Evolutionary conservation across 2,113 vertebrate genomes (phyloP), one percentile per base, ranked within the genome.

Genomic region (Eretmochelys imbricata): DNA sequence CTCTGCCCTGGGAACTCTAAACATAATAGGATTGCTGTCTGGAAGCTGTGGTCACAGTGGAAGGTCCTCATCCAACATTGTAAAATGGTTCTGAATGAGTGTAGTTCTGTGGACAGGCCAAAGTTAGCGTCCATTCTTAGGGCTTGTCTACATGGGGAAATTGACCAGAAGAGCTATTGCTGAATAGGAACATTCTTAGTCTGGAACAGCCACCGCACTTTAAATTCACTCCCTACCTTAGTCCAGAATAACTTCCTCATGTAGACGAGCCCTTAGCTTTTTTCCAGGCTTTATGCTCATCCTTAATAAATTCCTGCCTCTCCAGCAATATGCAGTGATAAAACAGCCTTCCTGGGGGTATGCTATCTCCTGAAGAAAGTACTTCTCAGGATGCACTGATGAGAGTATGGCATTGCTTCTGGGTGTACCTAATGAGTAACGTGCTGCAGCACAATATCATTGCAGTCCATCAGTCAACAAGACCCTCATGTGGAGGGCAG

Each of bases 1-100:
- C 57, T 1, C 0, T 9, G 62, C n/a, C 50, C 29, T 1, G 1
- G 72, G 12, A 20, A 59, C 1, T 0, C n/a, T 22, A 8, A 35
- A 0, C 4, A 22, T 19, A 0, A 0, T 50, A 46, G 69, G 10
- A n/a, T 24, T 53, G 65, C 65, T n/a, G 16, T 12, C 57, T 59
- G 50, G 35, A 82, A 86, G 50, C 79, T 48, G 55, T 0, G 0
- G 72, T 29, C 82, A 46, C 54, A 25, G 48, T 13, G 19, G 62
- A 55, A 65, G 16, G 8, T 5, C 72, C 8, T 1, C 10, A 2
- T 57, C 69, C 88, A 55, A 38, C 20, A 29, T 5, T 10, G 25
- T 1, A 55, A 82, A 65, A 25, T 1, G 1, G 35, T 89, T 46
- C 19, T 0, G 2, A 55, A 79, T 25, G 49, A 1, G 0, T 31